Conservation (phyloP, 2,888 invertebrate species). For the Agrotis segetum region DNA sequence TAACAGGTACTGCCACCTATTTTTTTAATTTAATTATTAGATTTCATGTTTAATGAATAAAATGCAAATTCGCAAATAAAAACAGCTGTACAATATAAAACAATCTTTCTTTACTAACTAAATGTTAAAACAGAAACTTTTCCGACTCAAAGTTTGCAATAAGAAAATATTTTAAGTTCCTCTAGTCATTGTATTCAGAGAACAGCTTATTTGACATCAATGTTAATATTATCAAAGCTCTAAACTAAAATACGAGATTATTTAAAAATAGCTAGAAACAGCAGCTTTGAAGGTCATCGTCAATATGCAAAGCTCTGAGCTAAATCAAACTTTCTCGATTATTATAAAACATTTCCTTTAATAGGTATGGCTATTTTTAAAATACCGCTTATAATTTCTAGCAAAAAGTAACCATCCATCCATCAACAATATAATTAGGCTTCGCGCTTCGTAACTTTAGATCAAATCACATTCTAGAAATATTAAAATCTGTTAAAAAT, state of each 20-base stretch:
- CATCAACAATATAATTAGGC: neutral
- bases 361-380: neutral
- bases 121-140: conserved; percentile 9
- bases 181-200: conserved; percentile 5
- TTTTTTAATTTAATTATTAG: too few relatives aligned
- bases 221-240: neutral
- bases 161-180: conserved; percentile 11
- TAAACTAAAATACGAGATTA: neutral
- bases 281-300: neutral
- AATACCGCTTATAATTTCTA: neutral
- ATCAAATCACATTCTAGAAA: neutral
- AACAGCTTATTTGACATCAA: conserved; percentile 17
- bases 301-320: neutral
- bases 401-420: neutral
- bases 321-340: neutral
- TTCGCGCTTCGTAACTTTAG: neutral
- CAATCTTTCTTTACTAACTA: conserved; percentile 5
- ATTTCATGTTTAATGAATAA: too few relatives aligned
- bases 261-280: neutral
- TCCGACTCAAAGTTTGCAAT: neutral
- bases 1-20: too few relatives aligned
- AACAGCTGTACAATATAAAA: conserved; percentile 1
- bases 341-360: neutral
- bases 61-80: neutral
- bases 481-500: too few relatives aligned